Percentiles rank a stretch among this genome's conserved stretches.
Conservation (phyloP, 1,140 invertebrate species). For the Drosophila rhopaloa region DNA sequence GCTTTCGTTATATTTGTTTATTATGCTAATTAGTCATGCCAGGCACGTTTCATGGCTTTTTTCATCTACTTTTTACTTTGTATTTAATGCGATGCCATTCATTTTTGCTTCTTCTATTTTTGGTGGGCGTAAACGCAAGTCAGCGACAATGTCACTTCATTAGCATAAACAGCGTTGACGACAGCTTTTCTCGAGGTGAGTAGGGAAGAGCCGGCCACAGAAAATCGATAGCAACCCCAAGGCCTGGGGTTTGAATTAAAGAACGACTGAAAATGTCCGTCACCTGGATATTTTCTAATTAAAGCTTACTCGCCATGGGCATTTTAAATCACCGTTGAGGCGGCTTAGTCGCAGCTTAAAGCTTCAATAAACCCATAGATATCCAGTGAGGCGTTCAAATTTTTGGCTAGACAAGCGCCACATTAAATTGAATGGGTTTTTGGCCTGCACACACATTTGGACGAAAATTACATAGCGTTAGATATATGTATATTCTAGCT, state of each 20-base stretch:
- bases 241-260: conserved; percentile 29
- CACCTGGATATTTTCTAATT: conserved; percentile 35
- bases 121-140: conserved; percentile 54
- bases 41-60: conserved; percentile 51
- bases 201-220: conserved; percentile 5
- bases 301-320: conserved; percentile 19
- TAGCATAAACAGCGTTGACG: conserved; percentile 67
- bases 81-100: conserved; percentile 61
- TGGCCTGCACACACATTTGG: conserved; percentile 25
- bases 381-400: conserved; percentile 53
- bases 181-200: conserved; percentile 39
- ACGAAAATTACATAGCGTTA: conserved; percentile 7
- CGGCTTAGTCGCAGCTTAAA: conserved; percentile 57
- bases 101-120: conserved; percentile 25
- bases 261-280: conserved; percentile 23
- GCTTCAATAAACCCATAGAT: conserved; percentile 26
- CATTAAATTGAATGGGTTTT: conserved; percentile 74
- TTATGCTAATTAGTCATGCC: conserved; percentile 64
- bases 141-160: conserved; percentile 65
- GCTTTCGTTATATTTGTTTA: conserved; percentile 50
- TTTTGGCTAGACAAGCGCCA: conserved; percentile 74
- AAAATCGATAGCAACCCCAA: conserved; percentile 52
- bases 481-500: conserved; percentile 37
- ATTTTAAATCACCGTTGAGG: conserved; percentile 2
- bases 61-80: conserved; percentile 25